Evolutionary conservation across 2,797 vertebrate species (phyloP), one percentile per base, ranked within the genome.

Genomic region (Muscicapa striata): DNA sequence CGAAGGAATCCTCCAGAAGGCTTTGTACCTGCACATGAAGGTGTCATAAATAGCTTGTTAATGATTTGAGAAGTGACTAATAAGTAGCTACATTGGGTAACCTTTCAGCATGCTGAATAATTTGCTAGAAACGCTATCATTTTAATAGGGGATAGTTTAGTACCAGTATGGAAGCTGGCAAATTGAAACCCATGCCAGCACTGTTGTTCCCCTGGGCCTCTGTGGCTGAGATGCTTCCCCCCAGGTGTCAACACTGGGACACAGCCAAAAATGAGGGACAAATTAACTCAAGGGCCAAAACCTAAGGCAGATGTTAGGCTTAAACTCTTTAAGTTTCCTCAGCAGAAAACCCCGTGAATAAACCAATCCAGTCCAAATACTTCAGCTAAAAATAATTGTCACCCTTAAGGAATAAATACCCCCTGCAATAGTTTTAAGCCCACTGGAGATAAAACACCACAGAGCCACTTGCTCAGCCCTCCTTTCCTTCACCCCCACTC

Each of bases 11-110:
- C 90, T 94, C 77, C 64, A 92, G 61, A 92, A 97, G 81, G 61
- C 89, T 96, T 94, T 97, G 93, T 95, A 96, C 76, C 93, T 89
- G 82, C 69, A 80, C 59, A 90, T 26, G 66, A 77, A 92, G 82
- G 82, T 94, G 92, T 95, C 93, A 93, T 80, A 91, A 87, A 89
- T 62, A 89, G 76, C 92, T 89, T 92, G 91, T 84, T 93, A 93
- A 95, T 67, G 58, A 89, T 84, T 92, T 84, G 66, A 87, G 72
- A 94, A 93, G 59, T 83, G 76, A 84, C 84, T 94, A 89, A 75
- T 89, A 95, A 90, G 93, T 86, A 95, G 91, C 40, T 95, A 92
- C 91, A 95, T 15, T 48, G n/a, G 45, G 46, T 87, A 96, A 93
- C 92, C 93, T 95, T 95, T 87, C 79, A 92, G 51, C 69, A 73